Percentiles rank a stretch among this genome's conserved stretches.
These are phyloP conservation scores for Epinotia bilunana DNA, from an alignment of 2,888 invertebrate species.

Conservation along the genomic window DNA sequence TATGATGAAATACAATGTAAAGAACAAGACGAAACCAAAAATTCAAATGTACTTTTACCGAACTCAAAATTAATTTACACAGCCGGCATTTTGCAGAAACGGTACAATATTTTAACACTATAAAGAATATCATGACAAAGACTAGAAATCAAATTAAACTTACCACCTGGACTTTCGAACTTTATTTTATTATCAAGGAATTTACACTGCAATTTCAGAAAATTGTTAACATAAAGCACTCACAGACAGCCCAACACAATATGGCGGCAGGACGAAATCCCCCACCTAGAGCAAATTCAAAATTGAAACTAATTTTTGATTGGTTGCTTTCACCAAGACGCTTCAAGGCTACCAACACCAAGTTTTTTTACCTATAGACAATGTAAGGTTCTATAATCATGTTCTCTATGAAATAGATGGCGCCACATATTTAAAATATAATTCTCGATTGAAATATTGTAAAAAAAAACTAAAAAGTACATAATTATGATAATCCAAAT, in stretches of 20 bases:
- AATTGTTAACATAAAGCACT: slow-evolving; percentile 77
- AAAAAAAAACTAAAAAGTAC: too few relatives aligned
- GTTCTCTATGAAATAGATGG: slow-evolving; percentile 43
- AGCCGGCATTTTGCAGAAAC: slow-evolving; percentile 56
- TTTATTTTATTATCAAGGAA: slow-evolving; percentile 73
- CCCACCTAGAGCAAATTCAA: slow-evolving; percentile 81
- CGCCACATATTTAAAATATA: neutral
- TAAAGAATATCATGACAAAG: slow-evolving; percentile 68
- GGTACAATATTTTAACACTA: slow-evolving; percentile 48
- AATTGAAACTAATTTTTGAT: slow-evolving; percentile 72
- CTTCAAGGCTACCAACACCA: slow-evolving; percentile 68
- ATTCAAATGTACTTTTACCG: slow-evolving; percentile 42
- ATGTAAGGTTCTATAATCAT: slow-evolving; percentile 7
- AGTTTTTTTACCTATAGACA: slow-evolving; percentile 46
- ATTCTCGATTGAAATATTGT: too few relatives aligned
- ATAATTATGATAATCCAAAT: too few relatives aligned
- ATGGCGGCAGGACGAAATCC: slow-evolving; percentile 81
- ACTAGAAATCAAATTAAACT: slow-evolving; percentile 67
- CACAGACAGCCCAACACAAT: slow-evolving; percentile 81
- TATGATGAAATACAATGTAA: slow-evolving; percentile 1
- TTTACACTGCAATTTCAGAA: slow-evolving; percentile 72
- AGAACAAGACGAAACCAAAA: slow-evolving; percentile 23
- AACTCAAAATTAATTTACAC: slow-evolving; percentile 47
- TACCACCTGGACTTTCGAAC: slow-evolving; percentile 77
- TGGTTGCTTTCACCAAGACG: slow-evolving; percentile 71